A percentile compares a stretch with the other conserved stretches of the same genome.
Evolutionary conservation across 2,113 vertebrate genomes (phyloP).

Genomic region (Sinocyclocheilus anophthalmus): DNA sequence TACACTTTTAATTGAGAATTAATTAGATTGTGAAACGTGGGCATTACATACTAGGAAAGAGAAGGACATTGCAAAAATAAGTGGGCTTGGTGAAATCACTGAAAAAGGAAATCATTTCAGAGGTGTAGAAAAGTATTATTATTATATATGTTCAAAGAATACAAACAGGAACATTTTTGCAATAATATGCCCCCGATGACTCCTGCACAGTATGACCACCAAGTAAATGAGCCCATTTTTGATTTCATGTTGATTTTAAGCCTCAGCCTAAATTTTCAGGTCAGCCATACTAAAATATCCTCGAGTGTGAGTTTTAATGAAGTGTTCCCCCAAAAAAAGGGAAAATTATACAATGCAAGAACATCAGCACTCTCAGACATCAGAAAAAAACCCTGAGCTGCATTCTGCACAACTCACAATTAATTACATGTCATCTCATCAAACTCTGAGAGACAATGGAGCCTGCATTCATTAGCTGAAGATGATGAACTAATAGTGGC

Average conservation of each 20-base stretch:
- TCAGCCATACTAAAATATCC: background rate
- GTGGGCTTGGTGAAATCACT: background rate
- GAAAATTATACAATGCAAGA: background rate
- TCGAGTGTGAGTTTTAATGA: background rate
- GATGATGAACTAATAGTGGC: constrained; percentile 46
- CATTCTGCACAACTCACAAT: constrained; percentile 39
- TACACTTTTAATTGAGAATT: background rate
- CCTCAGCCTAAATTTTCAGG: background rate
- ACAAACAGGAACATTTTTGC: background rate
- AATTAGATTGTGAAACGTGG: background rate
- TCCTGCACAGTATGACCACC: background rate
- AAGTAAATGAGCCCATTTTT: background rate
- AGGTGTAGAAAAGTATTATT: background rate
- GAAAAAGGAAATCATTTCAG: background rate
- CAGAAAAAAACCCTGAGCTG: constrained; percentile 12
- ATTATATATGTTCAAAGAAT: background rate
- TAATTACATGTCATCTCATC: constrained; percentile 44
- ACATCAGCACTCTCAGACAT: constrained; percentile 14
- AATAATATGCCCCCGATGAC: background rate
- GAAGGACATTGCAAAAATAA: background rate
- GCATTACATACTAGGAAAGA: background rate
- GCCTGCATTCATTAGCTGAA: constrained; percentile 44
- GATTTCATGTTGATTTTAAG: background rate
- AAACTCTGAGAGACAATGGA: constrained; percentile 34
- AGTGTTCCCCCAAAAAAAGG: background rate